Base-by-base conservation (phyloP, 2,888 invertebrate species). In the Oscheius onirici region DNA sequence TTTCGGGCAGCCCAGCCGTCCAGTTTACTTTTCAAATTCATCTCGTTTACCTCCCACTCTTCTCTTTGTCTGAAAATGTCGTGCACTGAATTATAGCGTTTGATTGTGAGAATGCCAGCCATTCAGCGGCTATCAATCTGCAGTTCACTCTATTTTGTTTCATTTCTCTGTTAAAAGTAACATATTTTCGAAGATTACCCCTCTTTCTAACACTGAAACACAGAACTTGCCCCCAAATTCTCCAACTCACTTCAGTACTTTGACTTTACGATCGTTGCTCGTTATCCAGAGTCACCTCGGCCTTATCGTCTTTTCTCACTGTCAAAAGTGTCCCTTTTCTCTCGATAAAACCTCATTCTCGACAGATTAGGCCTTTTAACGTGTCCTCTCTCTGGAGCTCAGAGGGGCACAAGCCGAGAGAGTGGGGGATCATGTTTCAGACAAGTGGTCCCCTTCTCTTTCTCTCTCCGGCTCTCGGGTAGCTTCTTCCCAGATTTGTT, bases 361-460 rank as follows among this genome's bases (percentile, higher is more conserved):
- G 10, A 13, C 10, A 26, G 20, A 20, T 55, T 34, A 8, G 11
- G 5, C 17, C 17, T 46, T 46, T 46, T 46, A 15, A 15, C 17
- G 46, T 13, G 17, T 34, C 34, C 17, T 17, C 46, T 17, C 15
- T 55, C 13, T 55, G n/a, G 26, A 55, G 54, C 26, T 22, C 54
- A 22, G n/a, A 22, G 22, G 52, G 13, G 26, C n/a, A n/a, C 26
- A 34, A 15, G 54, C n/a, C 54, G 24, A 34, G 20, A 26, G 46
- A 17, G 28, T 49, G 28, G 63, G 49, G 49, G 46, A 49, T 63
- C 63, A 46, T 44, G 34, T 63, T 63, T 63, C 63, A 24, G 63
- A 63, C 63, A 63, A 63, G 63, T 63, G 63, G 63, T 63, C 63
- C 49, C 49, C 49, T n/a, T 46, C 22, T 20, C 22, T 58, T 58